Evolutionary conservation across 2,888 invertebrate genomes (phyloP), one percentile per base, ranked within the genome.

Genomic region (Platycheirus albimanus): DNA sequence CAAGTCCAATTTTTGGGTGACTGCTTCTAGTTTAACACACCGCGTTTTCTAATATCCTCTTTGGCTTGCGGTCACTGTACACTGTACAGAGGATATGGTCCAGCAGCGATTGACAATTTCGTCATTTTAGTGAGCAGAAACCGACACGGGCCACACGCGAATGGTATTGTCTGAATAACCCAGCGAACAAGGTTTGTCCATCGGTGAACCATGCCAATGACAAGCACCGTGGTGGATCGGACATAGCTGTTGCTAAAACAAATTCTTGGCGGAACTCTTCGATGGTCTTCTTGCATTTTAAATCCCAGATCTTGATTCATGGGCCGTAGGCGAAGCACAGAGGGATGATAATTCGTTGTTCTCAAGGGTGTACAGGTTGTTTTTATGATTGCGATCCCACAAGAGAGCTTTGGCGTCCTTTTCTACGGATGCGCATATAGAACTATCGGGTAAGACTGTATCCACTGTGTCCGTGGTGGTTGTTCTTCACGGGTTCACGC

Each of bases 381-480:
- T 99, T 92, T 98, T 99, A 90, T 99, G 99, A 91, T 99, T 99
- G 90, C 99, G 93, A 92, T 99, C 99, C 99, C 99, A 99, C 86
- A 99, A 93, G 96, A 99, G 98, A 8, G 99, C 99, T 92, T 98
- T 98, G 92, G 98, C 98, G 92, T 99, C 99, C 95, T 99, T 99
- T 89, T 99, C 99, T 91, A 99, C 99, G 84, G 98, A 99, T n/a
- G 99, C 99, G 90, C 99, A 99, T 38, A 99, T 94, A 1, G 99
- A 99, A 88, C 99, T 99, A 92, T 99, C 99, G 87, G 99, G 99
- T 52, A 99, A 99, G 56, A 99, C 99, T 0, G 99, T 98, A 99
- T 33, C 99, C 99, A 87, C 95, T 95, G 92, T 99, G 99, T 71
- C 99, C 99, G 89, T 95, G 94, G 90, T 99, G 99, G 92, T 99